Percentiles rank a stretch among this genome's conserved stretches.
phyloP scores from a whole-genome alignment of 2,797 vertebrate species.

The Crax fasciolata region DNA sequence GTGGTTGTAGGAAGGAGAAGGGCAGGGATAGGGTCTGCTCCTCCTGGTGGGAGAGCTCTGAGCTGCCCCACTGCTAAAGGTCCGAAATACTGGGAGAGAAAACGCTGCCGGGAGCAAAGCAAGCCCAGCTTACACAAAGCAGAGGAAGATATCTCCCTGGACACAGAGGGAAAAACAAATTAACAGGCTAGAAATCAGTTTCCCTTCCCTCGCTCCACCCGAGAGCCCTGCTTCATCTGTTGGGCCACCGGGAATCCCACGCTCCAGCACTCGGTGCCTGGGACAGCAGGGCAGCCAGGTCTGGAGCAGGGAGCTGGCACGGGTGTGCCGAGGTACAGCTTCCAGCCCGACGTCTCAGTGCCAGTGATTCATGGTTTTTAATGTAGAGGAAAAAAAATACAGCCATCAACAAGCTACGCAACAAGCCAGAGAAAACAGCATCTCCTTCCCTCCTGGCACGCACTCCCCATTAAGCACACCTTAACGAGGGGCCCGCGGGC shows the following conservation, averaged over 20 bases:
- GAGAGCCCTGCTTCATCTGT: not conserved
- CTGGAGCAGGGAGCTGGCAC: conserved; percentile 11
- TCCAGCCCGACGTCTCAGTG: not conserved
- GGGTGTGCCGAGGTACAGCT: conserved; percentile 18
- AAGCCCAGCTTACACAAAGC: conserved; percentile 6
- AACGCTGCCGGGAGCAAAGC: not conserved
- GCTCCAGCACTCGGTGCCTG: conserved; percentile 13
- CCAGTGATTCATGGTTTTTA: conserved; percentile 27
- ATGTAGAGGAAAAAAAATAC: not conserved
- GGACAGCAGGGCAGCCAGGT: conserved; percentile 10
- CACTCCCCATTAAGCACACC: not conserved
- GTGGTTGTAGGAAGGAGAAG: not conserved
- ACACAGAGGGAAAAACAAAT: conserved; percentile 64
- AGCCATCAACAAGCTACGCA: not conserved
- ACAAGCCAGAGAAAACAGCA: not conserved
- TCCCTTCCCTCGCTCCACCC: conserved; percentile 15
- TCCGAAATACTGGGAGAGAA: not conserved
- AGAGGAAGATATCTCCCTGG: conserved; percentile 22
- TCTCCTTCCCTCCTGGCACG: not conserved
- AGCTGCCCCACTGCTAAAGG: not conserved
- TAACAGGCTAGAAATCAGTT: conserved; percentile 62
- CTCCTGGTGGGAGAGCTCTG: not conserved
- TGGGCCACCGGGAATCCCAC: conserved; percentile 33
- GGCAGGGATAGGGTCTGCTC: not conserved
- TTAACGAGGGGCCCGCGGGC: fast-evolving